These are phyloP conservation scores for Scaptodrosophila latifasciaeformis DNA, from an alignment of 2,888 invertebrate species.

Conservation along the genomic window DNA sequence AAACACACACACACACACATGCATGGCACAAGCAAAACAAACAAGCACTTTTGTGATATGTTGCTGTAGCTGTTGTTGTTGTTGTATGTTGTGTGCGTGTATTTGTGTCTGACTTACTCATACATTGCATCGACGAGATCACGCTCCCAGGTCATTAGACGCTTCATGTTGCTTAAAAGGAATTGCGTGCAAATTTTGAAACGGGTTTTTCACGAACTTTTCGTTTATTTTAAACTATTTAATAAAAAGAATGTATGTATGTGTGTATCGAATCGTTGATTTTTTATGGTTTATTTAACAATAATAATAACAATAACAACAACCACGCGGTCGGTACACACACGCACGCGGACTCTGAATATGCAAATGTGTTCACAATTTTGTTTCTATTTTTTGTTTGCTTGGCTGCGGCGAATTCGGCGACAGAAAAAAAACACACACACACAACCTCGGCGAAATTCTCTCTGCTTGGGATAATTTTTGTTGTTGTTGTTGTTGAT, in stretches of 20 bases:
- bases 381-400: conserved; percentile 23
- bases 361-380: conserved; percentile 33
- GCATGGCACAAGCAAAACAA: no score
- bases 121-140: conserved; percentile 72
- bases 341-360: conserved; percentile 21
- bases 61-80: conserved; percentile 4
- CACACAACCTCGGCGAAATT: not conserved
- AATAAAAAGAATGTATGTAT: conserved; percentile 17
- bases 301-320: no score
- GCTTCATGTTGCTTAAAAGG: conserved; percentile 64
- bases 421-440: not conserved
- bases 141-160: conserved; percentile 71
- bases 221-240: conserved; percentile 22
- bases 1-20: no score
- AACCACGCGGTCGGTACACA: no score
- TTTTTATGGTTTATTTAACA: not conserved
- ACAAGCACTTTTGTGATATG: not conserved
- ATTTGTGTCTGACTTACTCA: conserved; percentile 57
- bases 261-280: conserved; percentile 9
- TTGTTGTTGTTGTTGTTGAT: conserved; percentile 25
- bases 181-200: conserved; percentile 35
- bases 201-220: conserved; percentile 12
- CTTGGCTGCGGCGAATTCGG: conserved; percentile 47
- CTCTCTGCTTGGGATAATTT: conserved; percentile 22
- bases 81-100: conserved; percentile 12